Evolutionary conservation across 1,140 invertebrate genomes (phyloP), one percentile per base, ranked within the genome.

Genomic region (Orchesella cincta): DNA sequence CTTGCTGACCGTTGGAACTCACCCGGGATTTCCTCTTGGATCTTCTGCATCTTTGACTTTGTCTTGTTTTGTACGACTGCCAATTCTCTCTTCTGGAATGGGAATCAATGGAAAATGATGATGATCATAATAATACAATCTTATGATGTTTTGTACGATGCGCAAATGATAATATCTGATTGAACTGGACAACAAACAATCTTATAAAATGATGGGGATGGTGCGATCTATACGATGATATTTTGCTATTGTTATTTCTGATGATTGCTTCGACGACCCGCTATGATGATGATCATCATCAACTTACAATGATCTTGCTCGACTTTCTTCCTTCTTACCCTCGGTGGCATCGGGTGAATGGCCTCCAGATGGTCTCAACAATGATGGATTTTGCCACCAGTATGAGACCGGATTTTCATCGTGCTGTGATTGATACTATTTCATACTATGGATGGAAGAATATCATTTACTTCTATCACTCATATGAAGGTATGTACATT

Each of bases 391-490:
- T 93, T 85, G 94, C 94, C 51, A 92, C 95, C 83, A 95, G 93
- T 84, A 93, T 98, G 92, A 88, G 94, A 70, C 96, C 96, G n/a
- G 93, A 96, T 86, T 97, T 97, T 86, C 94, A 97, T 86, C 91
- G 91, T 82, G 95, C 95, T 51, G 93, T 98, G 83, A 92, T 97
- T 81, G 95, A 97, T 87, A 93, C 95, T 29, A 94, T 98, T 80
- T 88, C 91, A 79, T 92, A 94, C 85, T 97, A 97, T 85, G 91
- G 92, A 62, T 98, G 96, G 95, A 91, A 91, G 81, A 92, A 92
- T 84, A 93, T 98, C 83, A 94, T 97, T 84, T 98, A 96, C 87
- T 88, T 98, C 76, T 98, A 97, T 85, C 94, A 97, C 86, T 96
- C 94, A 5, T 93, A 97, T 84, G 95, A 97, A 86, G 95, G 96